A percentile compares a stretch with the other conserved stretches of the same genome.
Conservation (phyloP, 2,113 vertebrate genomes). For the Alces alces region DNA sequence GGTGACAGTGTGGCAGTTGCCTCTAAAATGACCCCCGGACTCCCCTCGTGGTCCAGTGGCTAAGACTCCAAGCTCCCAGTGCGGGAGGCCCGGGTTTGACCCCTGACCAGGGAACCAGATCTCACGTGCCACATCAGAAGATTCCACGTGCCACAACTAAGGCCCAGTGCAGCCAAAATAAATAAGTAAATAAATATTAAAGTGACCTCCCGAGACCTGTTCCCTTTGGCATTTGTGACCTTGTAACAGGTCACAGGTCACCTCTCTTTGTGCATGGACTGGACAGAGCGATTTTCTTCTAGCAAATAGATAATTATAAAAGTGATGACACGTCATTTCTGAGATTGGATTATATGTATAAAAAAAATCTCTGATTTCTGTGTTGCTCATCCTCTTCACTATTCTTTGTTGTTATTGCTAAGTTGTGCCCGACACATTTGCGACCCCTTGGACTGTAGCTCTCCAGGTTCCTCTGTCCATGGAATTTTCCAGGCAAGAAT, state of each 20-base stretch:
- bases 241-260: neutral
- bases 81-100: neutral
- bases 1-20: neutral
- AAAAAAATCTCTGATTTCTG: neutral
- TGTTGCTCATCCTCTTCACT: neutral
- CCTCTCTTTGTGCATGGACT: neutral
- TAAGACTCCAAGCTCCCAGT: neutral
- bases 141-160: neutral
- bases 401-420: neutral
- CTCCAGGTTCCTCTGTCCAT: neutral
- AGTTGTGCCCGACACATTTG: rapidly evolving
- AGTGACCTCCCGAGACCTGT: neutral
- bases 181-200: neutral
- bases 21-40: neutral
- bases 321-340: neutral
- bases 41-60: neutral
- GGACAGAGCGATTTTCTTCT: neutral
- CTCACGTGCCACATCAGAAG: neutral
- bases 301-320: neutral
- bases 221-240: neutral
- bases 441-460: rapidly evolving
- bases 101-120: neutral
- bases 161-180: neutral
- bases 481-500: neutral
- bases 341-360: neutral